Evolutionary conservation across 2,113 vertebrate genomes (phyloP).

Genomic region (Psettodes erumei): DNA sequence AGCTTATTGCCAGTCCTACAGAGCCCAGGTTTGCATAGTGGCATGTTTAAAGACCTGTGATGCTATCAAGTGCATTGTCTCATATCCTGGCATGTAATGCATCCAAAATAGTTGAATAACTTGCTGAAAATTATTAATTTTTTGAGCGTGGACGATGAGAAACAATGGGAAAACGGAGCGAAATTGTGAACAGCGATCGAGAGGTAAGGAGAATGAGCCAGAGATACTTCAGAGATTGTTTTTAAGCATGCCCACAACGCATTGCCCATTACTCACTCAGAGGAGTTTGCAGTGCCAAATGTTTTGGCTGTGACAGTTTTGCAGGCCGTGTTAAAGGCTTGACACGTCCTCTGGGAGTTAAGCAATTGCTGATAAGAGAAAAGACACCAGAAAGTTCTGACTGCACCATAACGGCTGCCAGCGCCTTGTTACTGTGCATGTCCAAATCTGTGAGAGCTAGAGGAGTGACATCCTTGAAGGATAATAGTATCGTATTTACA

Average conservation of each 20-base stretch:
- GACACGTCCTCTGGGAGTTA: slow-evolving; percentile 43
- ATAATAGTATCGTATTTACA: background rate
- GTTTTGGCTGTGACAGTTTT: slow-evolving; percentile 50
- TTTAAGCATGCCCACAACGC: slow-evolving; percentile 39
- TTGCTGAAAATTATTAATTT: background rate
- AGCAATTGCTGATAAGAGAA: slow-evolving; percentile 42
- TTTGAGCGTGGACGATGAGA: background rate
- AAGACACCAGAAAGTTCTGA: slow-evolving; percentile 24
- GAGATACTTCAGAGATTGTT: slow-evolving; percentile 25
- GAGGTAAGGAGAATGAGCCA: slow-evolving; percentile 2
- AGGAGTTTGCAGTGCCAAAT: slow-evolving; percentile 59
- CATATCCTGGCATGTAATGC: background rate
- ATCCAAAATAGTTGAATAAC: background rate
- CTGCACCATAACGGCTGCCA: background rate
- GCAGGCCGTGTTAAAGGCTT: slow-evolving; percentile 41
- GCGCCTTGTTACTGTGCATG: background rate
- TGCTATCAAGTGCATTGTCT: slow-evolving; percentile 13
- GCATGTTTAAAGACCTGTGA: slow-evolving; percentile 12
- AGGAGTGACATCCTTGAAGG: slow-evolving; percentile 3
- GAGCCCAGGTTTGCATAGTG: slow-evolving; percentile 18
- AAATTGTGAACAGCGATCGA: background rate
- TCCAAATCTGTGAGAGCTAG: background rate
- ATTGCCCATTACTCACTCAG: slow-evolving; percentile 44
- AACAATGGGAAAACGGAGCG: background rate
- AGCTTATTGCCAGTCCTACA: slow-evolving; percentile 54